Evolutionary conservation across 2,888 invertebrate genomes (phyloP).

Genomic region (Rugalucina vietnamica): DNA sequence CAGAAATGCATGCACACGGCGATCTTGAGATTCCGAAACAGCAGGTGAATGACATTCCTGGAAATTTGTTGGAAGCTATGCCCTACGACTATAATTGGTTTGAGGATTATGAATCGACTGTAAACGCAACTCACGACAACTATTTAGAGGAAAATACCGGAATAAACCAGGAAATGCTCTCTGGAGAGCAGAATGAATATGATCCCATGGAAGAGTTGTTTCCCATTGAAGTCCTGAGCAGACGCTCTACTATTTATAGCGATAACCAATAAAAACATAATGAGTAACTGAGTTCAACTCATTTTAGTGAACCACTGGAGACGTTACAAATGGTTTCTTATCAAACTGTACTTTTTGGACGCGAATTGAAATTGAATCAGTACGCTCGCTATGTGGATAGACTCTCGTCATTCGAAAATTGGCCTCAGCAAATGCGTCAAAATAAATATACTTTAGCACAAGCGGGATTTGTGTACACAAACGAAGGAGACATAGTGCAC

Average conservation of each 20-base stretch:
- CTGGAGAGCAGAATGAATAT: background rate
- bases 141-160: background rate
- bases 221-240: slow-evolving; percentile 18
- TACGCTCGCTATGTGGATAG: slow-evolving; percentile 36
- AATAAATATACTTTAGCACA: slow-evolving; percentile 35
- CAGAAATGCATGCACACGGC: too few species aligned
- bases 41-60: slow-evolving; percentile 1
- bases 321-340: slow-evolving; percentile 10
- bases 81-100: slow-evolving; percentile 9
- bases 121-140: background rate
- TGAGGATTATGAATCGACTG: background rate
- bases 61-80: slow-evolving; percentile 12
- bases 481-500: slow-evolving; percentile 47
- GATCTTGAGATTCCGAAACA: too few species aligned
- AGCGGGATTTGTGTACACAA: slow-evolving; percentile 45
- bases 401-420: slow-evolving; percentile 23
- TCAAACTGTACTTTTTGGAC: slow-evolving; percentile 33
- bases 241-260: background rate
- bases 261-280: too few species aligned
- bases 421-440: slow-evolving; percentile 43
- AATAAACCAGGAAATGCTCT: background rate
- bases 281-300: background rate
- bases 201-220: slow-evolving; percentile 17
- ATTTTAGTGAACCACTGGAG: background rate
- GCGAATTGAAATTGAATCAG: slow-evolving; percentile 33